Base-by-base conservation (phyloP, 2,113 vertebrate species). In the Saccopteryx leptura region DNA sequence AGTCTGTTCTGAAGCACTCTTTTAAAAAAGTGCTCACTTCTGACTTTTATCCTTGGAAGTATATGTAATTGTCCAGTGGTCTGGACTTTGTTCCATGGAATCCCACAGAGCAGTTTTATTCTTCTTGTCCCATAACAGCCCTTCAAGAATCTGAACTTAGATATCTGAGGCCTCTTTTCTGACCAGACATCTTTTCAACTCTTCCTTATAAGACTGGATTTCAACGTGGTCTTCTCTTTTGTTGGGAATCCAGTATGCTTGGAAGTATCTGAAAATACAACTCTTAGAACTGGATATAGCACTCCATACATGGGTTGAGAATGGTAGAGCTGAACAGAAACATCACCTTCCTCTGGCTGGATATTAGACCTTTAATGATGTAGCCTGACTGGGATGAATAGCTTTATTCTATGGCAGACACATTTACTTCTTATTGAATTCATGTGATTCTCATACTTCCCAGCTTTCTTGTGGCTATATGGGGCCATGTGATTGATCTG, bases 211-310 rank as follows among this genome's bases (percentile, higher is more conserved):
- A 69, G 66, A n/a, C 5, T 91, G 68, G 52, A 21, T 93, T 86
- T 82, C 86, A 76, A 60, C 24, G 80, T 81, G 56, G 50, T 92
- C 13, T 28, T 39, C 33, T 96, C 54, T 93, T 93, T 94, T n/a
- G 0, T 33, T 26, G 56, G 46, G 61, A 63, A 66, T 61, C 21
- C 71, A 56, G 0, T 48, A 19, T 52, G 14, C 90, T 65, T 91
- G 60, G 66, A 65, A 52, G 28, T 54, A 52, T 95, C 90, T 81
- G 86, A 87, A 78, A 91, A 68, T 39, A 74, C 3, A 83, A 14
- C 0, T 12, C 9, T 28, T 5, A 39, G 56, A 91, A 63, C 28
- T 46, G 13, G 48, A 58, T 65, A 2, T 31, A 71, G 24, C 50
- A 5, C 15, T 89, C 48, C 24, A 78, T 10, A 14, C 48, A 4